Evolutionary conservation across 1,140 invertebrate genomes (phyloP).

Genomic region (Bursaphelenchus mucronatus): DNA sequence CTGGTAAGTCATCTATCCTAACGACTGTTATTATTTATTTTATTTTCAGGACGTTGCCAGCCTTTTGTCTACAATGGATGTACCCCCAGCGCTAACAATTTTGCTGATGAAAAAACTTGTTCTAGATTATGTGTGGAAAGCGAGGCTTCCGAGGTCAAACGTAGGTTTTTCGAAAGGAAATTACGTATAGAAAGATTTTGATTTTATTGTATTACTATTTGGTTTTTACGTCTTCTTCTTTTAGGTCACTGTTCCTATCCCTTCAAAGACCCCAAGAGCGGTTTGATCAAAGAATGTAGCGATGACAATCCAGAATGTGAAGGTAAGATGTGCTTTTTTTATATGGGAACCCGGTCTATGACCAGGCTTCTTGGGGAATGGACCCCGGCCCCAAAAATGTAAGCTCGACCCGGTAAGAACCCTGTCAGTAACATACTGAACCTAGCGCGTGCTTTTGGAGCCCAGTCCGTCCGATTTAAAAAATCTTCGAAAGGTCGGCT

Average conservation of each 20-base stretch:
- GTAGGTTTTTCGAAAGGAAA: background rate
- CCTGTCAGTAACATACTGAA: too few species aligned
- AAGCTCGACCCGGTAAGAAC: too few species aligned
- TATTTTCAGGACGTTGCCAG: conserved; percentile 20
- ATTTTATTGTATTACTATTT: background rate
- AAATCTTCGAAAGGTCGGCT: too few species aligned
- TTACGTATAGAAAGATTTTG: too few species aligned
- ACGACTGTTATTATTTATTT: too few species aligned
- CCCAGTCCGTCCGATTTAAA: too few species aligned
- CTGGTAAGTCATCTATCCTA: background rate
- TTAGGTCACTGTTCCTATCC: conserved; percentile 16
- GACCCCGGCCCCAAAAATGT: too few species aligned
- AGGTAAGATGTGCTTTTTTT: too few species aligned
- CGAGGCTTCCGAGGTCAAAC: conserved; percentile 4
- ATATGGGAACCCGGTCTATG: too few species aligned
- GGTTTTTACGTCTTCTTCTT: background rate
- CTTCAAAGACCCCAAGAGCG: background rate
- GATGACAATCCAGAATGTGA: too few species aligned
- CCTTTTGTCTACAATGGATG: conserved; percentile 26
- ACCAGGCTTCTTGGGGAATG: too few species aligned
- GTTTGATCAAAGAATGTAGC: background rate
- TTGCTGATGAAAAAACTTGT: conserved; percentile 32
- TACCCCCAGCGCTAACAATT: conserved; percentile 27
- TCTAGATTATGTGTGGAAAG: conserved; percentile 3
- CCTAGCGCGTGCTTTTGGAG: too few species aligned